Base-by-base conservation (phyloP, 2,888 invertebrate genomes). In the Ernsta delagoae region DNA sequence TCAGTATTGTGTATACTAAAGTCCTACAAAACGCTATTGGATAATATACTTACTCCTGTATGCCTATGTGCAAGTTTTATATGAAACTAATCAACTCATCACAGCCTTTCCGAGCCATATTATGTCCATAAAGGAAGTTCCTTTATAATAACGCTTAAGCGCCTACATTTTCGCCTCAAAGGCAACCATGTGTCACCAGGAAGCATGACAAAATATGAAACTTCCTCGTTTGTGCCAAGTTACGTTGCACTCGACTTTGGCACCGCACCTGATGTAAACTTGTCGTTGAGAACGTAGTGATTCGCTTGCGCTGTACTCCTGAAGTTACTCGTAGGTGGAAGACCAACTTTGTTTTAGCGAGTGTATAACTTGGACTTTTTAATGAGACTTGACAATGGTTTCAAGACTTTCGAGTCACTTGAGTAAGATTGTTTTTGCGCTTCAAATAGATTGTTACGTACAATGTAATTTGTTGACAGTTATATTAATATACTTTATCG, bases 261-360 rank as follows among this genome's bases (percentile, higher is more conserved):
- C 24, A 53, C 59, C 59, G 31, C 59, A 66, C 59, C 65, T 66
- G 59, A 66, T 53, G 59, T 59, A 53, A 65, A 59, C 59, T 59
- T 48, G 36, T 12, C 45, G 48, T 16, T 43, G 1, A 24, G 24
- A 24, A 24, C 24, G 39, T 39, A 39, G 39, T 6, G 57, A 53
- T 36, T 56, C n/a, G 56, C 11, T 11, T 43, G 31, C n/a, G n/a
- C 45, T 45, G 31, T 54, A 24, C 48, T 65, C 57, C 48, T 59
- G 48, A 57, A 56, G 65, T 59, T 59, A 24, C 24, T 24, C 24
- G 24, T 24, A 48, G 57, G 45, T 45, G 45, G 45, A 7, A n/a
- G 54, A 43, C 12, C 31, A 56, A 64, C 57, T 53, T 53, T 24
- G 53, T 24, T 24, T 24, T 53, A 34, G 36, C n/a, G n/a, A 34